Evolutionary conservation across 2,797 vertebrate species (phyloP), one percentile per base, ranked within the genome.

Genomic region (Xiphophorus birchmanni): DNA sequence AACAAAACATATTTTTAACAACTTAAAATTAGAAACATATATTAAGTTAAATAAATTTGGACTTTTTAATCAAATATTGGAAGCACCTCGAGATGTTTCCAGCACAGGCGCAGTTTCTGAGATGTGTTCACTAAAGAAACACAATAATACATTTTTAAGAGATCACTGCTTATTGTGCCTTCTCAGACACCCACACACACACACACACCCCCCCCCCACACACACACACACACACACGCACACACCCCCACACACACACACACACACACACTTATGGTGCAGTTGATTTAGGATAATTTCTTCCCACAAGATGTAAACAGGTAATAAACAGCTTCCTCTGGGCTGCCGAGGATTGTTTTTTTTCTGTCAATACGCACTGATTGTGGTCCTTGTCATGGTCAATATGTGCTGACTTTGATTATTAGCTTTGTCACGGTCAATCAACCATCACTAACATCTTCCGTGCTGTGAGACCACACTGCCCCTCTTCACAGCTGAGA

Each of bases 351-450:
- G 84, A 75, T 79, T 83, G 73, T 88, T 89, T 56, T 56, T 54
- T 56, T 80, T 90, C n/a, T 84, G 88, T 94, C 94, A 93, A 94
- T 93, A 93, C 86, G 76, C 67, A 35, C 87, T 91, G 90, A 92
- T 94, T 93, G 90, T 89, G 88, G 86, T 88, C 87, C 92, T 84
- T 86, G 90, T 90, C 90, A 86, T 91, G 93, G 92, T 95, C 94
- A 94, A 89, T 95, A 93, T 90, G 78, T 91, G 88, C 88, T 91
- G 87, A 88, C 90, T 94, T 94, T 92, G 92, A 95, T 94, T 93
- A 91, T 94, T 91, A 92, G 90, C 87, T 77, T 88, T 93, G 89
- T 91, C 93, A 88, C 82, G 91, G 91, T 88, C 92, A 94, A 95
- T 94, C 92, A 90, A 87, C 79, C 87, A 83, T 89, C 79, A 67